Conservation (phyloP, 2,888 invertebrate genomes). For the Pteria penguin region DNA sequence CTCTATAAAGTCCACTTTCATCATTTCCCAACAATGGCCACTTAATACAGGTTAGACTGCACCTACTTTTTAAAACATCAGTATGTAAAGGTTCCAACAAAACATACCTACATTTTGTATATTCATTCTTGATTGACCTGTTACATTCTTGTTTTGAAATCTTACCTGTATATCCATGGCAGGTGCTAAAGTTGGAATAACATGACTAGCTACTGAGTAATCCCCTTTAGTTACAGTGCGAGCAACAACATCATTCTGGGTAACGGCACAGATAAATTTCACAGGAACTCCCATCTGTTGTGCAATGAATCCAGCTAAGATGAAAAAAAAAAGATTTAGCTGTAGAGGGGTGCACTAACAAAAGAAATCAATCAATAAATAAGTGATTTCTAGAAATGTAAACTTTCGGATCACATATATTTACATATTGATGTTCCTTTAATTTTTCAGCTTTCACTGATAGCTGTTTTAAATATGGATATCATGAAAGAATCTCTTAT, state of each 20-base stretch:
- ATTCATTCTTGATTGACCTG: neutral
- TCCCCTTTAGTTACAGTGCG: slow-evolving; percentile 75
- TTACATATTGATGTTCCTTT: too few relatives aligned
- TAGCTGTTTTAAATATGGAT: too few relatives aligned
- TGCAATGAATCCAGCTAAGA: slow-evolving; percentile 80
- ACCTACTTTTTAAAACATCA: too few relatives aligned
- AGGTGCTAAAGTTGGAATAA: slow-evolving; percentile 77
- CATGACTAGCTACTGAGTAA: slow-evolving; percentile 63
- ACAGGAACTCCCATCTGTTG: slow-evolving; percentile 81
- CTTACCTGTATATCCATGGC: slow-evolving; percentile 81
- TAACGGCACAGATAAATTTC: slow-evolving; percentile 79
- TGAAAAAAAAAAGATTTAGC: neutral
- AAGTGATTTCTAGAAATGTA: too few relatives aligned
- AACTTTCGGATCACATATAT: too few relatives aligned
- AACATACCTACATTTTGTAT: neutral
- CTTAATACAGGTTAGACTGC: too few relatives aligned
- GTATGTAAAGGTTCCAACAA: too few relatives aligned
- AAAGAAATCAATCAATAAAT: too few relatives aligned
- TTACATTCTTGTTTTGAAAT: neutral
- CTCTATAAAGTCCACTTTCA: too few relatives aligned
- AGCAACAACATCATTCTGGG: slow-evolving; percentile 79
- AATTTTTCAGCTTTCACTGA: too few relatives aligned
- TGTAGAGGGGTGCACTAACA: neutral
- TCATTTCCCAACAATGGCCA: too few relatives aligned
- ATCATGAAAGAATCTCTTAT: too few relatives aligned